These are phyloP conservation scores for Trematomus bernacchii DNA, from an alignment of 2,797 vertebrate species.

Conservation along the genomic window DNA sequence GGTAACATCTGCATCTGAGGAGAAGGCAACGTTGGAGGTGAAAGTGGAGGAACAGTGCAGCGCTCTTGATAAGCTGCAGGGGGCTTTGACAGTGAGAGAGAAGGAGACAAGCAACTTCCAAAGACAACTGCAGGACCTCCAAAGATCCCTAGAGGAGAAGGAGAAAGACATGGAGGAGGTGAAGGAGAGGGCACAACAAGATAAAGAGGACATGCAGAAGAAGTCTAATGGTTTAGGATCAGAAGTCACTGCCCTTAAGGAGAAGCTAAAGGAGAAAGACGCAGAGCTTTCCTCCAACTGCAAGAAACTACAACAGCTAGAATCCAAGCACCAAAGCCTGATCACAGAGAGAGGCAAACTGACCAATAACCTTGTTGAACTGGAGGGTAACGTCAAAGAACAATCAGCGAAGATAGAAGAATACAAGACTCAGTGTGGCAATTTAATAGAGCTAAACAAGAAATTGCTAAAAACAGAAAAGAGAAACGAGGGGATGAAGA, in stretches of 20 bases:
- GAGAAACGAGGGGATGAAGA: conserved; percentile 79
- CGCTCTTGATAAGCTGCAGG: conserved; percentile 81
- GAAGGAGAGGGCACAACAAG: conserved; percentile 60
- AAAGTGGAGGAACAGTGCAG: conserved; percentile 76
- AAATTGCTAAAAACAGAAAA: conserved; percentile 75
- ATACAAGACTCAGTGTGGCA: conserved; percentile 72
- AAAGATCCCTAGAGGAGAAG: conserved; percentile 82
- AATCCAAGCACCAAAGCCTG: conserved; percentile 84
- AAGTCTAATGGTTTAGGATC: conserved; percentile 69
- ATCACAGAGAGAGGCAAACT: conserved; percentile 83
- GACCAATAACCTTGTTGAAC: conserved; percentile 68
- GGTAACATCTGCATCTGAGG: conserved; percentile 70
- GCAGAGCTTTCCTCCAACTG: conserved; percentile 78
- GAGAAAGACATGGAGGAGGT: conserved; percentile 79
- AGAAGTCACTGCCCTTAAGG: conserved; percentile 76
- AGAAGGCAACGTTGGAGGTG: conserved; percentile 76
- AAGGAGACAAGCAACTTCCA: conserved; percentile 86
- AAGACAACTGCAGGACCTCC: conserved; percentile 84
- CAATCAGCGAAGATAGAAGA: conserved; percentile 75
- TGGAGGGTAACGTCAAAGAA: conserved; percentile 79
- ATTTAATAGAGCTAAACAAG: conserved; percentile 77
- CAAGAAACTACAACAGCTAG: conserved; percentile 82
- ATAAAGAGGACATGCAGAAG: conserved; percentile 70
- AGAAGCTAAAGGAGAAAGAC: conserved; percentile 84
- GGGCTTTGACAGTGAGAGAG: conserved; percentile 79